Evolutionary conservation across 1,140 invertebrate genomes (phyloP).

Genomic region (Drosophila tani): DNA sequence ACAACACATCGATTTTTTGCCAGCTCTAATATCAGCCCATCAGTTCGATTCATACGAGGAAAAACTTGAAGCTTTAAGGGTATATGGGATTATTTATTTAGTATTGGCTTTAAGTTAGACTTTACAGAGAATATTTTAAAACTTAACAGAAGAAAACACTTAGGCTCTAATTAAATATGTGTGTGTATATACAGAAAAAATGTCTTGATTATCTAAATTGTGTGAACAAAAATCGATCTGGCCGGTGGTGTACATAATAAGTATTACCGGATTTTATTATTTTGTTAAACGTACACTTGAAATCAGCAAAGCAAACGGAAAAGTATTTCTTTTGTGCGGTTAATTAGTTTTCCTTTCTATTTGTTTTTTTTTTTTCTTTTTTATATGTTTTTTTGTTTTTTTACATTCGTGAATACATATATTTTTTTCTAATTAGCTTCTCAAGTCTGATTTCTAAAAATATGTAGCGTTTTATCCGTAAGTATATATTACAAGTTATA

Average conservation of each 20-base stretch:
- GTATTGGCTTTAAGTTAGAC: slow-evolving; percentile 52
- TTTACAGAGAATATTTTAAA: slow-evolving; percentile 59
- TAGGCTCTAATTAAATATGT: slow-evolving; percentile 53
- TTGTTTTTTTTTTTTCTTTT: slow-evolving; percentile 12
- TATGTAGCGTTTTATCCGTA: slow-evolving; percentile 42
- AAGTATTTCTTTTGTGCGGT: slow-evolving; percentile 17
- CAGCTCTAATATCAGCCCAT: too few relatives aligned
- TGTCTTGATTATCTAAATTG: slow-evolving; percentile 23
- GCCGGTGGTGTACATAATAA: slow-evolving; percentile 23
- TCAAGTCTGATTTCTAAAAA: slow-evolving; percentile 52
- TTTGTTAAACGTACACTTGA: slow-evolving; percentile 20
- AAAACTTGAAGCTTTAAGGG: slow-evolving; percentile 9
- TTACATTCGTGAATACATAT: slow-evolving; percentile 31
- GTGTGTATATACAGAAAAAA: slow-evolving; percentile 49
- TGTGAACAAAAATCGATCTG: slow-evolving; percentile 23
- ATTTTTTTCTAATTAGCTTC: slow-evolving; percentile 42
- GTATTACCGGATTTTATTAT: slow-evolving; percentile 24
- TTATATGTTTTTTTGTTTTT: background rate
- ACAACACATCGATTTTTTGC: too few relatives aligned
- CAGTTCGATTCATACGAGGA: too few relatives aligned
- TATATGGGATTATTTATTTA: slow-evolving; percentile 59
- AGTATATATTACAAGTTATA: slow-evolving; percentile 50
- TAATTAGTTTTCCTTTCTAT: slow-evolving; percentile 20
- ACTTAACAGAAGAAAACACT: slow-evolving; percentile 59
- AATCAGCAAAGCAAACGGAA: slow-evolving; percentile 31